Percentiles rank a stretch among this genome's conserved stretches.
Evolutionary conservation across 2,797 vertebrate genomes (phyloP).

Genomic region (Synaphobranchus kaupii): DNA sequence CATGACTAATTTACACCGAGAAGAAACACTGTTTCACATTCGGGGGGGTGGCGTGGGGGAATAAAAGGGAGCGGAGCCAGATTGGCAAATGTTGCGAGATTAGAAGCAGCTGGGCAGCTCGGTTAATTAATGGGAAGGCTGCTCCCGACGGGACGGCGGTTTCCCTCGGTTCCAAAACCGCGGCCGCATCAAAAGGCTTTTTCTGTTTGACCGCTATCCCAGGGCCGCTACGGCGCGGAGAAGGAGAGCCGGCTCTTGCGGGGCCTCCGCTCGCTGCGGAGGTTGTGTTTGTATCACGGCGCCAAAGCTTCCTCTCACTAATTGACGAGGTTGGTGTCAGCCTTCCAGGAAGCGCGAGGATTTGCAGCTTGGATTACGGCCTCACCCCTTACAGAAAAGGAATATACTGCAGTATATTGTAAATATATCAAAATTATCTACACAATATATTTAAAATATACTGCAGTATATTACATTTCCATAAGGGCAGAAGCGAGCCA

Average conservation of each 20-base stretch:
- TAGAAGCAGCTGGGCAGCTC: constrained; percentile 40
- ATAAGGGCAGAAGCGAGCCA: not conserved
- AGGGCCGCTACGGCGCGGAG: not conserved
- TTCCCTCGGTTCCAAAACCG: constrained; percentile 29
- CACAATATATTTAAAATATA: too few relatives aligned
- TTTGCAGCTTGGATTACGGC: constrained; percentile 26
- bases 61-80: constrained; percentile 38
- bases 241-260: not conserved
- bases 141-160: constrained; percentile 16
- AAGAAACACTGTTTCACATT: constrained; percentile 43
- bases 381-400: too few relatives aligned
- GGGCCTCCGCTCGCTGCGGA: not conserved
- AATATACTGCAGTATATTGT: too few relatives aligned
- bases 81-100: constrained; percentile 40
- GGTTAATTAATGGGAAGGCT: constrained; percentile 50
- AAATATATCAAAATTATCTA: too few relatives aligned
- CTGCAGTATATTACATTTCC: too few relatives aligned
- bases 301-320: constrained; percentile 30
- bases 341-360: constrained; percentile 20
- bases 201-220: constrained; percentile 33
- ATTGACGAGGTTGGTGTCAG: constrained; percentile 34
- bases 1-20: constrained; percentile 47
- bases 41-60: constrained; percentile 13
- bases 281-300: not conserved
- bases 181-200: constrained; percentile 31